Percentiles rank a stretch among this genome's conserved stretches.
Evolutionary conservation across 1,140 invertebrate genomes (phyloP).

Genomic region (Philaenus spumarius): DNA sequence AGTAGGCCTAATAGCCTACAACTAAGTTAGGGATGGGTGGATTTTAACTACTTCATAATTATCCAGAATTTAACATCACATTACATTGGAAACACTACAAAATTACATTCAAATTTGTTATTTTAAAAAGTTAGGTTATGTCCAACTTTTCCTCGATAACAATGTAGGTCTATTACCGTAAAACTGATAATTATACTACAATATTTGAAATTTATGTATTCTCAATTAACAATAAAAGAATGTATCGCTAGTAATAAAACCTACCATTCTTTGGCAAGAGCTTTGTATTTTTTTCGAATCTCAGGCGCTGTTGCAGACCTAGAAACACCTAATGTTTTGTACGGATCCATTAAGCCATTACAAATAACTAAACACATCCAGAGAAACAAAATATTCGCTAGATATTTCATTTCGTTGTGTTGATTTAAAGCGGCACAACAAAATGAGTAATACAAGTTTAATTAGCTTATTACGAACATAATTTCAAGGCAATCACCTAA

Average conservation of each 20-base stretch:
- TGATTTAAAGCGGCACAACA: neutral
- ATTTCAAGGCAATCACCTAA: neutral
- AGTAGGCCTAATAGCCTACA: neutral
- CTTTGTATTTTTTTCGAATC: slow-evolving; percentile 84
- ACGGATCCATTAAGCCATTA: slow-evolving; percentile 62
- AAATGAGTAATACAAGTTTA: neutral
- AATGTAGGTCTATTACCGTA: neutral
- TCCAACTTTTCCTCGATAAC: neutral
- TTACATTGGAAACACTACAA: too few species aligned
- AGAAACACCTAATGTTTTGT: slow-evolving; percentile 73
- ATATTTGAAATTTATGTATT: neutral
- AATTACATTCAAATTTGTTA: too few species aligned
- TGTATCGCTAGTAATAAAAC: slow-evolving; percentile 15
- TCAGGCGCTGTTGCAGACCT: slow-evolving; percentile 65
- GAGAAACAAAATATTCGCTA: slow-evolving; percentile 11
- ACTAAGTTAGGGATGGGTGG: neutral
- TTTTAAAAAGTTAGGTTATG: neutral
- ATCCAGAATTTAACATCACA: too few species aligned
- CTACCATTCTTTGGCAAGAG: slow-evolving; percentile 84
- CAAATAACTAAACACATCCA: slow-evolving; percentile 8
- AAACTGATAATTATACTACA: neutral
- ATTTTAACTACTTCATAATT: neutral
- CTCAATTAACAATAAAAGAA: neutral
- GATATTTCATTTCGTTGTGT: slow-evolving; percentile 23
- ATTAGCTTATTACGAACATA: neutral